These are phyloP conservation scores for Parazoanthus darwini DNA, from an alignment of 92 coral and sea anemone species.

Conservation along the genomic window DNA sequence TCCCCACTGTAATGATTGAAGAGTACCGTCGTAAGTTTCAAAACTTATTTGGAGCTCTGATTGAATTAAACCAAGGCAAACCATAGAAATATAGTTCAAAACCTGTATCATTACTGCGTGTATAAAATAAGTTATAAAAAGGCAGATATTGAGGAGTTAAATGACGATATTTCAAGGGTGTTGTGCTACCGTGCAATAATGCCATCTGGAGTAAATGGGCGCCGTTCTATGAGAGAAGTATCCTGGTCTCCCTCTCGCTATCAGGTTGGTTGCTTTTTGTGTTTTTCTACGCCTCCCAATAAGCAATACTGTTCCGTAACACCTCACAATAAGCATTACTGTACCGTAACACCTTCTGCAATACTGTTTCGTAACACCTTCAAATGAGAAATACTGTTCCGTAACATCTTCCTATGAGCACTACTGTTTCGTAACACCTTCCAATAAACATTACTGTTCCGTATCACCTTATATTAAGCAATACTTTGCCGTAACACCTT, in stretches of 20 bases:
- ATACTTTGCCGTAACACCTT: not conserved
- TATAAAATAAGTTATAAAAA: not conserved
- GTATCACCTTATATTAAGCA: no score
- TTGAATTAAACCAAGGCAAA: no score
- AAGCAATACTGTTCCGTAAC: not conserved
- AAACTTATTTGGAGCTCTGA: not conserved
- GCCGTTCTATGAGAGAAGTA: slow-evolving; percentile 17
- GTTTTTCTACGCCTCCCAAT: not conserved
- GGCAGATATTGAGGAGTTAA: not conserved
- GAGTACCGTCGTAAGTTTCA: not conserved
- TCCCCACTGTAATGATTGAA: no score
- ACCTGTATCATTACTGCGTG: no score
- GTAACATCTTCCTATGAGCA: not conserved
- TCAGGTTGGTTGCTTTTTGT: not conserved
- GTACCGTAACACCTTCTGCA: no score
- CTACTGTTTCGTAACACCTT: not conserved
- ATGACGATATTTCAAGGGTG: not conserved
- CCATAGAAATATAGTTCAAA: no score
- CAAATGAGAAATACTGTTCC: not conserved
- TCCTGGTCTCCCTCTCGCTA: slow-evolving; percentile 6
- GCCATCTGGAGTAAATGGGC: slow-evolving; percentile 27
- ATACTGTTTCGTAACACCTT: not conserved
- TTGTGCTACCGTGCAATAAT: slow-evolving; percentile 2
- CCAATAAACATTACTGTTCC: not conserved
- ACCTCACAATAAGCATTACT: no score